Percentiles rank a stretch among this genome's conserved stretches.
These are phyloP conservation scores for Ciconia stormi DNA, from an alignment of 2,113 vertebrate genomes.

Conservation along the genomic window DNA sequence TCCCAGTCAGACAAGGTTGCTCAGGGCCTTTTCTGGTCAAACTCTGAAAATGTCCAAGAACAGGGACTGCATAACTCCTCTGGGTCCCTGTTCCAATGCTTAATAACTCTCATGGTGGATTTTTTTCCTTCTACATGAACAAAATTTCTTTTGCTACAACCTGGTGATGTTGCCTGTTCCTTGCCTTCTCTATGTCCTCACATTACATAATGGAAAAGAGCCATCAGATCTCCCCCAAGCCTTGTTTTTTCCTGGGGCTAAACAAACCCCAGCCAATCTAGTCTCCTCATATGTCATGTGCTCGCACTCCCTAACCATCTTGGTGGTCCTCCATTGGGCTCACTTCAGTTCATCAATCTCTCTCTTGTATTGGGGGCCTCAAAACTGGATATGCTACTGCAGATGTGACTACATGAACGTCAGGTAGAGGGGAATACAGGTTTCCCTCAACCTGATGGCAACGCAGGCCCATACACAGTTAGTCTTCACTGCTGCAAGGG, in stretches of 20 bases:
- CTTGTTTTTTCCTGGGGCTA: not conserved
- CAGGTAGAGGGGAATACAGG: not conserved
- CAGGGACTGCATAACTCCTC: not conserved
- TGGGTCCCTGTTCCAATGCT: not conserved
- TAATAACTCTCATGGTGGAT: not conserved
- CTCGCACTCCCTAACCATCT: not conserved
- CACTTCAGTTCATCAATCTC: not conserved
- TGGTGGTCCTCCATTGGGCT: not conserved
- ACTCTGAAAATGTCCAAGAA: not conserved
- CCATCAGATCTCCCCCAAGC: not conserved
- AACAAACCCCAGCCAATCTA: not conserved
- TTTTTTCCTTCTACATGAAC: not conserved
- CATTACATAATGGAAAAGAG: not conserved
- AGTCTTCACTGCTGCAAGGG: not conserved
- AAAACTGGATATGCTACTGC: not conserved
- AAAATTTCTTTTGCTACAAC: not conserved
- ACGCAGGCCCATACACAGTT: not conserved
- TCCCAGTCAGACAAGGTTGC: not conserved
- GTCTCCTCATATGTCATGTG: accelerated
- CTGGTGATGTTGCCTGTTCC: not conserved
- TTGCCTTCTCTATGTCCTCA: not conserved
- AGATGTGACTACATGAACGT: not conserved
- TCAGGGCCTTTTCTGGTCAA: not conserved
- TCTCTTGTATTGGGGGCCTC: not conserved
- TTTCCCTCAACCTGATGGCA: not conserved